Base-by-base conservation (phyloP, 2,797 vertebrate species). In the Simalia tracyae region DNA sequence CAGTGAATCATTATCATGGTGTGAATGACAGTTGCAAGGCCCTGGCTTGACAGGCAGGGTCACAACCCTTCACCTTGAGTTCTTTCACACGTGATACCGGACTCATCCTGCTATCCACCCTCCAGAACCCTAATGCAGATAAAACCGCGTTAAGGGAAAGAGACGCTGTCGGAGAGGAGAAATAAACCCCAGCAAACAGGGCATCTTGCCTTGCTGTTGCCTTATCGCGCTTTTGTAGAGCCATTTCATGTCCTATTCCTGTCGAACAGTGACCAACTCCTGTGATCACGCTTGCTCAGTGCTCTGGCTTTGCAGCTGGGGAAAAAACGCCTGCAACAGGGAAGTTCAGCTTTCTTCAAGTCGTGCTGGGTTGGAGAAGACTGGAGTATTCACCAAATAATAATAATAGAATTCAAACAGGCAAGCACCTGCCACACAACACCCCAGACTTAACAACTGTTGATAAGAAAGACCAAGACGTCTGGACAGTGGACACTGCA, bases 211-310 rank as follows among this genome's bases (percentile, higher is more conserved):
- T 93, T 89, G 3, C 46, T 88, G 93, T 93, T 84, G 8, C 91
- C 95, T 95, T 89, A 63, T 12, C 28, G 93, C 76, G 24, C 54
- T 86, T 68, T 87, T 56, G 19, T 36, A 28, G 84, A 93, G 92
- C 31, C 5, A 60, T 84, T 0, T 88, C 9, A 76, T 46, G 90
- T 19, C 12, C 26, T 24, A 54, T 60, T 89, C 0, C 0, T n/a
- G 1, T 68, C 76, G 28, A 91, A 72, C 1, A 90, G 11, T 31
- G 14, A 92, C 87, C 57, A 90, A 84, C 72, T 85, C 12, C 12
- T 42, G 87, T 31, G 28, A 24, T 54, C 57, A 50, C 4, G 1
- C 19, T 0, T 22, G 46, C 22, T 76, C 36, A 12, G 8, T 22
- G 36, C 84, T 72, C 11, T 42, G 0, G 31, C 50, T 84, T 92